These are phyloP conservation scores for Camelus dromedarius DNA, from an alignment of 2,113 vertebrate species.

Conservation along the genomic window DNA sequence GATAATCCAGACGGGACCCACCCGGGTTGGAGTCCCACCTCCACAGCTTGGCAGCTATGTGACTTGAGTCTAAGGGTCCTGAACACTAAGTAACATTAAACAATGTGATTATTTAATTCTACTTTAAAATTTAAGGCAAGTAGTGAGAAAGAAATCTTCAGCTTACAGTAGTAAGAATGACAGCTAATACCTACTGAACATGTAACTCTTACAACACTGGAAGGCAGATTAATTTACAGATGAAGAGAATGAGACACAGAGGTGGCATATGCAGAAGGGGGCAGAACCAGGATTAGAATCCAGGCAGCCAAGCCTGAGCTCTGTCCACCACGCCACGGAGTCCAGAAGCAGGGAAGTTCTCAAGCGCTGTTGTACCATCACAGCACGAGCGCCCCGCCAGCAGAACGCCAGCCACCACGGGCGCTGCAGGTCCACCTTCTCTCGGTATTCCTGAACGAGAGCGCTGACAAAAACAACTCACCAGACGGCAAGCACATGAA, in stretches of 20 bases:
- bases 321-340: not conserved
- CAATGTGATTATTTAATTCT: not conserved
- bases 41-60: fast-evolving
- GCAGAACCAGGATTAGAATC: not conserved
- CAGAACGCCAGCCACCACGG: no score
- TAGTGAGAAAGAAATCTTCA: not conserved
- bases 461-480: not conserved
- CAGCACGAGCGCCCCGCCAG: no score
- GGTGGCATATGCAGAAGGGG: not conserved
- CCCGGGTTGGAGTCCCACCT: not conserved
- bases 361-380: no score
- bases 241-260: not conserved
- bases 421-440: not conserved
- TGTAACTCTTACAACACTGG: not conserved
- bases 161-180: not conserved
- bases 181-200: not conserved
- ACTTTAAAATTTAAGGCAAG: not conserved
- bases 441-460: not conserved
- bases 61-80: not conserved
- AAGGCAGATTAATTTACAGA: not conserved
- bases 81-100: not conserved
- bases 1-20: not conserved
- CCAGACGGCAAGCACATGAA: not conserved
- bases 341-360: not conserved
- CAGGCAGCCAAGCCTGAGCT: not conserved